Evolutionary conservation across 2,797 vertebrate genomes (phyloP).

Genomic region (Channa striata): DNA sequence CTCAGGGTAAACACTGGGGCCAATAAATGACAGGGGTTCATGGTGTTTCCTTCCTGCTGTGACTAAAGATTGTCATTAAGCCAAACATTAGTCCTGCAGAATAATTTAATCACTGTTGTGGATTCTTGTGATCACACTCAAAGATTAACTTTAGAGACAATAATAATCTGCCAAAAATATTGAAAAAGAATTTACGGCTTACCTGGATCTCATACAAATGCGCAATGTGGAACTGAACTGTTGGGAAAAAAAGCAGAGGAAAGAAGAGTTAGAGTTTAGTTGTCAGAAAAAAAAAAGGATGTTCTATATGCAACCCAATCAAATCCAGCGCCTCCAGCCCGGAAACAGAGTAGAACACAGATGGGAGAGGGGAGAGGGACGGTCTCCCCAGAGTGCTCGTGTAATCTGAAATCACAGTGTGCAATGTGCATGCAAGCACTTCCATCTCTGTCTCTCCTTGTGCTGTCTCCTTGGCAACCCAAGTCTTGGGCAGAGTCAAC

Average conservation of each 20-base stretch:
- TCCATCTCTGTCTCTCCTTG: slow-evolving; percentile 54
- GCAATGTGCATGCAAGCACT: slow-evolving; percentile 54
- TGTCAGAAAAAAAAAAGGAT: neutral
- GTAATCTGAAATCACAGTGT: slow-evolving; percentile 70
- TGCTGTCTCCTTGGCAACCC: slow-evolving; percentile 85
- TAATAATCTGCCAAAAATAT: neutral
- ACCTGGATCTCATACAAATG: slow-evolving; percentile 99
- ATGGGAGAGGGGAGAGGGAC: slow-evolving; percentile 57
- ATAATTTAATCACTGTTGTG: neutral
- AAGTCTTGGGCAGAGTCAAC: slow-evolving; percentile 72
- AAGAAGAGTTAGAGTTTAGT: slow-evolving; percentile 39
- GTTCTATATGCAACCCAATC: slow-evolving; percentile 21
- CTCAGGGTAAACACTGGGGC: slow-evolving; percentile 61
- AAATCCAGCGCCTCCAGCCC: slow-evolving; percentile 41
- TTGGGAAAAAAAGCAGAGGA: slow-evolving; percentile 64
- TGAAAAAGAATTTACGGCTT: slow-evolving; percentile 63
- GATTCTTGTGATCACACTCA: too few relatives aligned
- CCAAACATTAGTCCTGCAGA: slow-evolving; percentile 1
- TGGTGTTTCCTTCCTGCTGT: slow-evolving; percentile 57
- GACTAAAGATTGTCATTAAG: slow-evolving; percentile 36
- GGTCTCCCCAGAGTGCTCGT: slow-evolving; percentile 44
- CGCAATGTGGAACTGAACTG: slow-evolving; percentile 99
- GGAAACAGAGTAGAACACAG: slow-evolving; percentile 57
- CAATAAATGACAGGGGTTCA: slow-evolving; percentile 48
- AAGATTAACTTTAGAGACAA: neutral